Conservation (phyloP, 2,113 vertebrate genomes). For the Apistogramma diplotaenia region DNA sequence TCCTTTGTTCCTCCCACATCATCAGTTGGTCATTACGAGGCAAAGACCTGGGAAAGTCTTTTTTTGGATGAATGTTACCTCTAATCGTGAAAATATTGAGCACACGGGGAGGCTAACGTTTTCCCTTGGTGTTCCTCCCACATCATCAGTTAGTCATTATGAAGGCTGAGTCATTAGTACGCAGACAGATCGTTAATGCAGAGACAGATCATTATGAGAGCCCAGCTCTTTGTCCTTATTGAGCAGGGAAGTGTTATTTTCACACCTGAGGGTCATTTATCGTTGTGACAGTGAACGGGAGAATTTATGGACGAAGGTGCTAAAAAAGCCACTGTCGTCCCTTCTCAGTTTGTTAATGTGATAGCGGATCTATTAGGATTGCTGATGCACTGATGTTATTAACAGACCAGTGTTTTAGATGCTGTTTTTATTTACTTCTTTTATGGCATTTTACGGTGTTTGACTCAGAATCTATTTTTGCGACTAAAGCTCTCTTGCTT, state of each 20-base stretch:
- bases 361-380: background rate
- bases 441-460: background rate
- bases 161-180: constrained; percentile 60
- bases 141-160: constrained; percentile 67
- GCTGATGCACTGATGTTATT: background rate
- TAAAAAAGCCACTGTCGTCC: background rate
- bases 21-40: constrained; percentile 41
- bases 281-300: constrained; percentile 11
- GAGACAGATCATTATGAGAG: constrained; percentile 56
- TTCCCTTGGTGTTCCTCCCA: constrained; percentile 56
- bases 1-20: constrained; percentile 47
- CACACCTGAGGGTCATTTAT: constrained; percentile 59
- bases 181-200: constrained; percentile 53
- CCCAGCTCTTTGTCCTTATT: constrained; percentile 61
- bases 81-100: constrained; percentile 49
- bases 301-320: constrained; percentile 10
- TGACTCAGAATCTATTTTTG: background rate
- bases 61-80: constrained; percentile 18
- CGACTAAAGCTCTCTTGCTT: background rate
- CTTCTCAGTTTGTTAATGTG: background rate
- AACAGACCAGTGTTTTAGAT: background rate
- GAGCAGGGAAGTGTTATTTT: constrained; percentile 54
- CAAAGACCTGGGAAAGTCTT: background rate
- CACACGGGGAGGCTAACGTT: constrained; percentile 32
- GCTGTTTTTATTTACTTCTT: background rate